Percentiles rank a stretch among this genome's conserved stretches.
Conservation (phyloP, 2,113 vertebrate species). For the Thalassarche chlororhynchos region DNA sequence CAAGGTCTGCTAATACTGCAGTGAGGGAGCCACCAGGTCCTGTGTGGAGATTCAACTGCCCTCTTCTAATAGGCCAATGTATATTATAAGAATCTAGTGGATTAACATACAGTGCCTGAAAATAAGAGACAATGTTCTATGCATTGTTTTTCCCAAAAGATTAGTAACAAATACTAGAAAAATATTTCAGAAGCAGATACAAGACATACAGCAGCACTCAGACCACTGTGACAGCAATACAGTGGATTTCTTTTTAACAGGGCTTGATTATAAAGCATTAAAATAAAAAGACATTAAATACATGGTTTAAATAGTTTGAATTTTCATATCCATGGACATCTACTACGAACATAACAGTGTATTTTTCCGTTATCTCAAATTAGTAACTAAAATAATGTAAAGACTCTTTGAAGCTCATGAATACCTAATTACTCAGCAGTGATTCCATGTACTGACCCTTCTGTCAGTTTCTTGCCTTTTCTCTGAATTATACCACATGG, state of each 20-base stretch:
- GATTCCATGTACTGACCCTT: not conserved
- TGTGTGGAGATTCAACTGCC: constrained; percentile 88
- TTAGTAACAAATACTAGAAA: not conserved
- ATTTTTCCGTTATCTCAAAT: not conserved
- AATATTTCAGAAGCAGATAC: not conserved
- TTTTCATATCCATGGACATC: not conserved
- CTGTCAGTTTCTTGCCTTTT: not conserved
- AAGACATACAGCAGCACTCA: not conserved
- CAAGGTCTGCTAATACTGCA: constrained; percentile 89
- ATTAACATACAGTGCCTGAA: constrained; percentile 91
- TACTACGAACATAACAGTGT: not conserved
- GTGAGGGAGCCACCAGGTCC: constrained; percentile 91
- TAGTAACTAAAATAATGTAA: not conserved
- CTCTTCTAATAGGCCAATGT: constrained; percentile 92
- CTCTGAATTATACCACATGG: not conserved
- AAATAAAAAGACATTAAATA: not conserved
- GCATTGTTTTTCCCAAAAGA: not conserved
- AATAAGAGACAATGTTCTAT: not conserved
- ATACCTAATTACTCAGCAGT: not conserved
- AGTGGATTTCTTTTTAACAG: not conserved
- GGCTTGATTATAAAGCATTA: not conserved
- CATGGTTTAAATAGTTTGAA: not conserved
- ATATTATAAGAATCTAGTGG: constrained; percentile 90
- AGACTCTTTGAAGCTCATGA: not conserved
- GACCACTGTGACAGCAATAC: not conserved